Percentiles rank a stretch among this genome's conserved stretches.
Evolutionary conservation across 2,113 vertebrate genomes (phyloP).

Genomic region (Hemiprocne comata): DNA sequence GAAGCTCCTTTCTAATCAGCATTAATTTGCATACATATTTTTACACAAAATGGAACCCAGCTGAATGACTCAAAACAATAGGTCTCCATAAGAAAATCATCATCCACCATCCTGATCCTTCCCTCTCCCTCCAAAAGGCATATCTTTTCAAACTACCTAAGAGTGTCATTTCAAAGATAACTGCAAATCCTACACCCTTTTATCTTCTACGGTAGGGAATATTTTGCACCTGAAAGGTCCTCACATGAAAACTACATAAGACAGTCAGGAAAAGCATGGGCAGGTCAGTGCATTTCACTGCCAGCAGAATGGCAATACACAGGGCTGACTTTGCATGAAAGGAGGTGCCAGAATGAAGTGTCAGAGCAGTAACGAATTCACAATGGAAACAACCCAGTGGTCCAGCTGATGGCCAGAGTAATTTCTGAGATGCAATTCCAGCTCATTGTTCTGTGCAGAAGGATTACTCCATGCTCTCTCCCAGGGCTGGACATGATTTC

Average conservation of each 20-base stretch:
- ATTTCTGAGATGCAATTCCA: background rate
- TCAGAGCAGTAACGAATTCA: background rate
- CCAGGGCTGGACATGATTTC: background rate
- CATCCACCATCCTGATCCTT: background rate
- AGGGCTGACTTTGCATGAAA: background rate
- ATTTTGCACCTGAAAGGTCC: background rate
- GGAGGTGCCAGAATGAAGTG: background rate
- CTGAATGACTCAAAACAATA: background rate
- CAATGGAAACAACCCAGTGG: background rate
- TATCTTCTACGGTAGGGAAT: background rate
- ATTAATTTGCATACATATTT: conserved; percentile 27
- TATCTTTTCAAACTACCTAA: background rate
- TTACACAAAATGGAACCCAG: background rate
- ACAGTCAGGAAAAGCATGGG: background rate
- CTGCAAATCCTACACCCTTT: background rate
- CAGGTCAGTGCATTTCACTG: background rate
- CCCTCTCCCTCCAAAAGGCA: background rate
- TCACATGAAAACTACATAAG: background rate
- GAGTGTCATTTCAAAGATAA: background rate
- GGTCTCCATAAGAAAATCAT: background rate
- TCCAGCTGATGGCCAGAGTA: background rate
- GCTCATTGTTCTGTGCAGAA: too few species aligned
- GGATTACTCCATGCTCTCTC: background rate
- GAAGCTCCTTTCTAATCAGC: background rate
- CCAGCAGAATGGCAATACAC: background rate